These are phyloP conservation scores for Ephestia elutella DNA, from an alignment of 1,140 invertebrate genomes.

Conservation along the genomic window DNA sequence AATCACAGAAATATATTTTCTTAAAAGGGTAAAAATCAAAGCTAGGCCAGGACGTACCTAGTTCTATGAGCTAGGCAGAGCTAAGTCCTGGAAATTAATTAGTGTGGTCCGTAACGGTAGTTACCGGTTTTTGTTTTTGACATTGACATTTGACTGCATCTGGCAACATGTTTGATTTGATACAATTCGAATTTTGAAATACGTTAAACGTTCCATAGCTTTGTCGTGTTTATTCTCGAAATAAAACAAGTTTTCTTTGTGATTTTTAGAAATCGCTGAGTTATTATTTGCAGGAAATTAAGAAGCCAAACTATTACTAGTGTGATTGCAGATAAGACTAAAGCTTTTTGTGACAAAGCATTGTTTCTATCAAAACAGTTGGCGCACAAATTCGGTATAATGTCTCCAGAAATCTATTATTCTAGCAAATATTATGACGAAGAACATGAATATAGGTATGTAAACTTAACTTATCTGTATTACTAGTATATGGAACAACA, in stretches of 20 bases:
- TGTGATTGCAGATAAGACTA: background rate
- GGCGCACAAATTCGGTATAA: conserved; percentile 21
- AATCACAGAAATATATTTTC: too few relatives aligned
- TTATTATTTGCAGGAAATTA: background rate
- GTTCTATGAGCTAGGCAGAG: too few relatives aligned
- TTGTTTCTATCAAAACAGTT: background rate
- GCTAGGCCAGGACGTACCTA: too few relatives aligned
- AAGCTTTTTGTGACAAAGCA: background rate
- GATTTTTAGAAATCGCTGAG: conserved; percentile 15
- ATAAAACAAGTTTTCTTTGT: conserved; percentile 6
- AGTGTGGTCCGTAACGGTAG: too few relatives aligned
- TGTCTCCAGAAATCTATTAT: conserved; percentile 85
- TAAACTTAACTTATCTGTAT: background rate
- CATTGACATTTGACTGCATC: conserved; percentile 9
- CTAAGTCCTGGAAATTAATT: too few relatives aligned
- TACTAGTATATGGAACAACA: too few relatives aligned
- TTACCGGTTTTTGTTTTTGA: conserved; percentile 1
- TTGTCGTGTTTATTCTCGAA: conserved; percentile 13
- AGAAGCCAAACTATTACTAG: background rate
- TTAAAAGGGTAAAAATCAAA: too few relatives aligned
- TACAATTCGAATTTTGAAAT: conserved; percentile 48
- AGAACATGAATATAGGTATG: conserved; percentile 88
- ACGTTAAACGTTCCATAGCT: conserved; percentile 29
- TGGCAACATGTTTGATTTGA: conserved; percentile 8
- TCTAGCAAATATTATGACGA: conserved; percentile 94